These are phyloP conservation scores for Agrilus cyanescens DNA, from an alignment of 2,888 invertebrate genomes.

Conservation along the genomic window DNA sequence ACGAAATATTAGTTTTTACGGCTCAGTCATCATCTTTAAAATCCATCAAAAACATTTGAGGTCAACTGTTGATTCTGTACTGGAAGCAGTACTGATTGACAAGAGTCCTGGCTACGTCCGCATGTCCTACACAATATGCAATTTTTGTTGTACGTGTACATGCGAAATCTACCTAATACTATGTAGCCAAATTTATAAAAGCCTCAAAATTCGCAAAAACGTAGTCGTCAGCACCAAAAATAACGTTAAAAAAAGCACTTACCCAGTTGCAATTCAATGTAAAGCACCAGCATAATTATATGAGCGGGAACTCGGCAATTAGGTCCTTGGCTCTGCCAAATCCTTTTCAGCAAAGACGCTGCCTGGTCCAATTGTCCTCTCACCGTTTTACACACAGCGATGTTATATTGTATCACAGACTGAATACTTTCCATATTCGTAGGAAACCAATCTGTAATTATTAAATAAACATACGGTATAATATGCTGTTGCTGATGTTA, in stretches of 20 bases:
- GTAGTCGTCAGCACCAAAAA: background rate
- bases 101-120: constrained; percentile 45
- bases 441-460: constrained; percentile 47
- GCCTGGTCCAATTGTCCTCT: constrained; percentile 62
- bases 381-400: constrained; percentile 63
- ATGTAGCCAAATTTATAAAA: background rate
- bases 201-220: background rate
- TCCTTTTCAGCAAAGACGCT: constrained; percentile 31
- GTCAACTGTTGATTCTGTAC: constrained; percentile 21
- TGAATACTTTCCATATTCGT: constrained; percentile 50
- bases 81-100: constrained; percentile 49
- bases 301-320: constrained; percentile 45
- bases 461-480: background rate
- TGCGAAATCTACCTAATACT: background rate
- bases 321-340: constrained; percentile 42
- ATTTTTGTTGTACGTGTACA: no score
- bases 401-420: constrained; percentile 65
- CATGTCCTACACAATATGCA: constrained; percentile 41
- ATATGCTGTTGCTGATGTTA: background rate
- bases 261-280: constrained; percentile 53
- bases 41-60: background rate
- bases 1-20: no score
- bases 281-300: constrained; percentile 51
- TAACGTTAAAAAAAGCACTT: constrained; percentile 16
- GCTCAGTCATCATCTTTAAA: no score